phyloP scores from a whole-genome alignment of 2,888 invertebrate genomes.

The Cyclophora punctaria region DNA sequence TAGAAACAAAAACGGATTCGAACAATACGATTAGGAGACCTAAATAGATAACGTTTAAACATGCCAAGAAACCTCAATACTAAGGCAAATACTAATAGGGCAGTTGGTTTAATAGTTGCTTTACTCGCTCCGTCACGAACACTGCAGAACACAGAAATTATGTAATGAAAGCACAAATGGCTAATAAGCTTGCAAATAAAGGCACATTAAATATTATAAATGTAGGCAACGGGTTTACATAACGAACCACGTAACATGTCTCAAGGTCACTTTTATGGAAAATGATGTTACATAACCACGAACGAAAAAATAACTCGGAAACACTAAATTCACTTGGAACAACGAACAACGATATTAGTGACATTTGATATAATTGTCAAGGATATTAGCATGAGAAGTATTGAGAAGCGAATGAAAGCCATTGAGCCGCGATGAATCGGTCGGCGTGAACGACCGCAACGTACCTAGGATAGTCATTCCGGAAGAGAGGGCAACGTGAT shows the following conservation, averaged over 20 bases:
- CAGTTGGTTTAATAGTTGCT: too few species aligned
- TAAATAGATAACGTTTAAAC: too few species aligned
- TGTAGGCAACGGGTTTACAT: constrained; percentile 10
- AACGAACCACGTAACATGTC: constrained; percentile 13
- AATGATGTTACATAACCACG: constrained; percentile 33
- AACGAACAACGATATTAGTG: constrained; percentile 10
- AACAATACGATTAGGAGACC: too few species aligned
- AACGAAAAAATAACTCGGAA: constrained; percentile 10
- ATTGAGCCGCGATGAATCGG: neutral
- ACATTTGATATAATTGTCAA: neutral
- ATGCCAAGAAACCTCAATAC: too few species aligned
- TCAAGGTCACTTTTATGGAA: constrained; percentile 32
- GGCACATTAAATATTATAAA: neutral
- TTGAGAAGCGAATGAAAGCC: neutral
- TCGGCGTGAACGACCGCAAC: constrained; percentile 16
- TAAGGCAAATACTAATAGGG: too few species aligned
- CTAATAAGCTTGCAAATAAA: neutral
- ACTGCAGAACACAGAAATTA: neutral
- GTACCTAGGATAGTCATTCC: constrained; percentile 62
- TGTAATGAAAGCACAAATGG: neutral
- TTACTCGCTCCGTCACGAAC: too few species aligned
- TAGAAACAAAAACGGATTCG: too few species aligned
- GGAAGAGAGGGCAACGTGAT: constrained; percentile 11
- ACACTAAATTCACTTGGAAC: constrained; percentile 3
- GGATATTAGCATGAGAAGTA: constrained; percentile 7